Percentiles rank a stretch among this genome's conserved stretches.
phyloP scores from a whole-genome alignment of 2,797 vertebrate genomes.

The Poecilia velifera region DNA sequence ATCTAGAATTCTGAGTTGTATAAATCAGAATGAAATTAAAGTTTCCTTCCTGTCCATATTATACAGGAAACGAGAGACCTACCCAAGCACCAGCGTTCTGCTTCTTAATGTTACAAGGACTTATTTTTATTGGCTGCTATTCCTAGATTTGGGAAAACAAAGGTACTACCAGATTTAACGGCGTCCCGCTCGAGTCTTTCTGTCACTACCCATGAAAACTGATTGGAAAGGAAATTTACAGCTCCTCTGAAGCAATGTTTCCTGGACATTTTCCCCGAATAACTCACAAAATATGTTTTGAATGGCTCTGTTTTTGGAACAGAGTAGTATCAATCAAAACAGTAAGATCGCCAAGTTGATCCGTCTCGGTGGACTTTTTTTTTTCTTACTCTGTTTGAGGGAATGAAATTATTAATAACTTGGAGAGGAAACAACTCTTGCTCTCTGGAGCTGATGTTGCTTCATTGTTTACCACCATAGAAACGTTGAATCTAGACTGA shows the following conservation, averaged over 20 bases:
- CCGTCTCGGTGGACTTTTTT: neutral
- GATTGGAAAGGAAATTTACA: neutral
- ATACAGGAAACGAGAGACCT: neutral
- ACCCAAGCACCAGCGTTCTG: neutral
- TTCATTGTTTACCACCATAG: constrained; percentile 30
- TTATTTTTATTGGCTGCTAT: neutral
- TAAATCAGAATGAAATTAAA: neutral
- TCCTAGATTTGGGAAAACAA: neutral
- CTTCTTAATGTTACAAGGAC: neutral
- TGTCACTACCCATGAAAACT: neutral
- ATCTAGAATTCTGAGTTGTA: neutral
- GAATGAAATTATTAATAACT: neutral
- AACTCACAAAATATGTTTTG: neutral
- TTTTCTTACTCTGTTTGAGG: neutral
- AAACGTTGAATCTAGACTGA: constrained; percentile 6
- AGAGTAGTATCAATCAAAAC: neutral
- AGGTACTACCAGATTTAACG: neutral
- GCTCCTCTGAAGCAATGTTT: neutral
- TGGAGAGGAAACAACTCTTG: neutral
- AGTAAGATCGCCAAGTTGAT: neutral
- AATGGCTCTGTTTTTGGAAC: neutral
- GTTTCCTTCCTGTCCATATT: neutral
- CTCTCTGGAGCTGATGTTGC: constrained; percentile 22
- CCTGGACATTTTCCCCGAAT: neutral
- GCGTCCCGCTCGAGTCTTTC: neutral